Conservation (phyloP, 2,113 vertebrate genomes). For the Pedetes capensis region DNA sequence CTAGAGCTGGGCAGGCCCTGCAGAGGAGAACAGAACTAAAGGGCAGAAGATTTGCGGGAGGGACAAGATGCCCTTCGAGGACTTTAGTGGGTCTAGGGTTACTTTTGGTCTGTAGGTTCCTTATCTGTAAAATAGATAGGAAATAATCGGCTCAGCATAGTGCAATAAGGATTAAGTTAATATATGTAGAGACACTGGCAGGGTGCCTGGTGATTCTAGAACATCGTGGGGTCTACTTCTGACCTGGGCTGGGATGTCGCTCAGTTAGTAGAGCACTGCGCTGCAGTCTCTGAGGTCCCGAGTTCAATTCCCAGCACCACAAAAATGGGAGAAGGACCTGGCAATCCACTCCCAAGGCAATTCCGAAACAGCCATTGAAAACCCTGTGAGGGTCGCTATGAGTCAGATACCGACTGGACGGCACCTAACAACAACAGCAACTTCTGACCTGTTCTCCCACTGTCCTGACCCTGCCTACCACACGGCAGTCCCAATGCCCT, state of each 20-base stretch:
- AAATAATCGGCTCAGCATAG: background rate
- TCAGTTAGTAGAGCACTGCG: too few relatives aligned
- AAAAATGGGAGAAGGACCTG: too few relatives aligned
- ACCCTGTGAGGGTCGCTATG: too few relatives aligned
- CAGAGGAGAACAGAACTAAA: background rate
- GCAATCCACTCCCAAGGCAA: too few relatives aligned
- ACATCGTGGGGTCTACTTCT: background rate
- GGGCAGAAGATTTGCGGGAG: background rate
- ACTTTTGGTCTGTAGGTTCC: background rate
- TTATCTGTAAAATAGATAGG: background rate
- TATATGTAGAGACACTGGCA: background rate
- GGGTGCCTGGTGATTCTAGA: background rate
- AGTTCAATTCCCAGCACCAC: too few relatives aligned
- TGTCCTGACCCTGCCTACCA: accelerated
- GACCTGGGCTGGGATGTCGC: too few relatives aligned
- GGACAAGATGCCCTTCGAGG: background rate
- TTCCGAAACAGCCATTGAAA: too few relatives aligned
- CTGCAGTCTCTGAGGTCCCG: too few relatives aligned
- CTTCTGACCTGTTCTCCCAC: background rate
- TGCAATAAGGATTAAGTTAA: background rate
- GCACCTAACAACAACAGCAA: too few relatives aligned
- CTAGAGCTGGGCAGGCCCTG: background rate
- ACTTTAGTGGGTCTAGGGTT: background rate
- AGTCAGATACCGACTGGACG: too few relatives aligned
- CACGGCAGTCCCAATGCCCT: accelerated